Conservation (phyloP, 2,888 invertebrate species). For the Nymphalis c-album region DNA sequence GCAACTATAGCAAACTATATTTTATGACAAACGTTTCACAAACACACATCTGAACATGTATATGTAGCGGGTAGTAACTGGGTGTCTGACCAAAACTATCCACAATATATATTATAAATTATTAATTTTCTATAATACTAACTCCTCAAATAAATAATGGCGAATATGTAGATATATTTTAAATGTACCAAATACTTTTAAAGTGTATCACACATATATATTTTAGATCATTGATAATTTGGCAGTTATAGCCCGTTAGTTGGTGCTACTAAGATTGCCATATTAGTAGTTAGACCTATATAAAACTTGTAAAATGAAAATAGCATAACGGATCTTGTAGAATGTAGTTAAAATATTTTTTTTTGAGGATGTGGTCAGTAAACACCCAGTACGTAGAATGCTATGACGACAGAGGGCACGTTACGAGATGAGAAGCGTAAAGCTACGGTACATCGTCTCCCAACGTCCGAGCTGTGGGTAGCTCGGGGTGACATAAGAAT, state of each 20-base stretch:
- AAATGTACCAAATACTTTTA: no score
- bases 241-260: no score
- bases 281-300: no score
- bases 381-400: constrained; percentile 4
- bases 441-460: constrained; percentile 20
- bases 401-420: not conserved
- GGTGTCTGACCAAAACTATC: not conserved
- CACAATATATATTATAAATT: not conserved
- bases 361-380: not conserved
- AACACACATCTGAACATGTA: not conserved
- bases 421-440: constrained; percentile 22
- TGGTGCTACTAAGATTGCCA: no score
- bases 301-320: no score
- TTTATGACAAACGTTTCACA: not conserved
- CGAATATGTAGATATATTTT: no score
- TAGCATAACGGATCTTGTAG: no score
- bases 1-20: constrained; percentile 8
- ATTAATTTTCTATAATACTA: no score
- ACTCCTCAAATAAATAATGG: no score
- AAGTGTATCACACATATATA: no score
- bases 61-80: not conserved
- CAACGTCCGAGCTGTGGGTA: not conserved
- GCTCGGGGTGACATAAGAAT: constrained; percentile 6
- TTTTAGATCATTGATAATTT: no score
- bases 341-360: no score